A percentile compares a stretch with the other conserved stretches of the same genome.
phyloP scores from a whole-genome alignment of 2,888 invertebrate species.

The Automeris io region DNA sequence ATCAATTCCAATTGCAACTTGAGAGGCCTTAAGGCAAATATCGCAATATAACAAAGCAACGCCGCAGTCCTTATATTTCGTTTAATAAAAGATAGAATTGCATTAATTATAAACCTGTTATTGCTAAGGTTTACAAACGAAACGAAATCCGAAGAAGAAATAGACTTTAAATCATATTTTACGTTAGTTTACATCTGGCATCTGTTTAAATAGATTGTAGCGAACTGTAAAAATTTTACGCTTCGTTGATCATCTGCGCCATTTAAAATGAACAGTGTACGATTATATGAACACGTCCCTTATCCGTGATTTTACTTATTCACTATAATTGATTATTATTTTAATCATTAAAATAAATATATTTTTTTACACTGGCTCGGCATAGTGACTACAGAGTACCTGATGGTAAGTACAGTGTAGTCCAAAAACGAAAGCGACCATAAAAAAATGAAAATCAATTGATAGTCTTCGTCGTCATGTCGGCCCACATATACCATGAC shows the following conservation, averaged over 20 bases:
- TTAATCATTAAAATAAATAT: not conserved
- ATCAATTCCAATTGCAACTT: constrained; percentile 1
- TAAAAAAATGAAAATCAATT: too few relatives aligned
- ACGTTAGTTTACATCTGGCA: not conserved
- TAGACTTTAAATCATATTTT: not conserved
- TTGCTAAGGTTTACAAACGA: not conserved
- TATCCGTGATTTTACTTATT: not conserved
- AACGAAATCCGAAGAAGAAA: too few relatives aligned
- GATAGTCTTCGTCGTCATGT: too few relatives aligned
- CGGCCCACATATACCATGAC: too few relatives aligned
- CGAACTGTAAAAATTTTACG: not conserved
- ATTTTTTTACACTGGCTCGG: too few relatives aligned
- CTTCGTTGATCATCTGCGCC: not conserved
- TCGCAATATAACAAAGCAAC: constrained; percentile 2
- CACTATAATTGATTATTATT: not conserved
- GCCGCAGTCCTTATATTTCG: not conserved
- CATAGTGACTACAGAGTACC: too few relatives aligned
- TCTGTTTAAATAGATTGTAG: not conserved
- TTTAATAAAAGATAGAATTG: not conserved
- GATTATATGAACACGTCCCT: constrained; percentile 1
- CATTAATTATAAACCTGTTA: not conserved
- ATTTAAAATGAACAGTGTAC: not conserved
- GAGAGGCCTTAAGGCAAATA: constrained; percentile 1
- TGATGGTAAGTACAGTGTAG: too few relatives aligned
- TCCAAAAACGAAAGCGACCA: too few relatives aligned